Conservation (phyloP, 2,797 vertebrate genomes). For the Meriones psammophilus region DNA sequence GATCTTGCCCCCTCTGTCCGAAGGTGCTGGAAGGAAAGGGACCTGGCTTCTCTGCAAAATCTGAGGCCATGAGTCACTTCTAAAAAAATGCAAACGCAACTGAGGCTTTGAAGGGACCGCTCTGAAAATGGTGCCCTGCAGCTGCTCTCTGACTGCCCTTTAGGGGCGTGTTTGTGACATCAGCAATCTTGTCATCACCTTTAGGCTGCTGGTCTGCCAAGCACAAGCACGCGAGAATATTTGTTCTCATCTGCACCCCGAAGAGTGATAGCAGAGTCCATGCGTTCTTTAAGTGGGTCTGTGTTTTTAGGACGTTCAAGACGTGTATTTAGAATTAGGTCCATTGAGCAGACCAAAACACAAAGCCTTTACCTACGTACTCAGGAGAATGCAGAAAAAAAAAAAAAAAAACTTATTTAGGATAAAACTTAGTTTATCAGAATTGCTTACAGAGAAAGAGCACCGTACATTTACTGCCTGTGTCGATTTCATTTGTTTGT, state of each 20-base stretch:
- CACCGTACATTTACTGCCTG: neutral
- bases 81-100: conserved; percentile 59
- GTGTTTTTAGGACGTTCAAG: neutral
- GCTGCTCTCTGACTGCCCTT: neutral
- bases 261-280: neutral
- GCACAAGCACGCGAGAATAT: neutral
- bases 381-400: neutral
- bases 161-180: neutral
- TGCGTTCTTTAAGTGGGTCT: neutral
- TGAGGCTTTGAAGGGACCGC: conserved; percentile 3
- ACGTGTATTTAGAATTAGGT: neutral
- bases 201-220: neutral
- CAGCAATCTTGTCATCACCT: neutral
- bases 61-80: conserved; percentile 74
- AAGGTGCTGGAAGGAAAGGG: conserved; percentile 50
- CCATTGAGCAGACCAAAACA: neutral
- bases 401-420: neutral
- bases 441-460: neutral
- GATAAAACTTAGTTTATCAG: neutral
- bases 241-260: neutral
- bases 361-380: neutral
- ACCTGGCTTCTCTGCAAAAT: conserved; percentile 43
- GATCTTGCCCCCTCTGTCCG: neutral
- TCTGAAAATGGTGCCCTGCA: neutral
- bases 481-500: neutral